phyloP scores from a whole-genome alignment of 2,888 invertebrate genomes.

The Philonicus albiceps region DNA sequence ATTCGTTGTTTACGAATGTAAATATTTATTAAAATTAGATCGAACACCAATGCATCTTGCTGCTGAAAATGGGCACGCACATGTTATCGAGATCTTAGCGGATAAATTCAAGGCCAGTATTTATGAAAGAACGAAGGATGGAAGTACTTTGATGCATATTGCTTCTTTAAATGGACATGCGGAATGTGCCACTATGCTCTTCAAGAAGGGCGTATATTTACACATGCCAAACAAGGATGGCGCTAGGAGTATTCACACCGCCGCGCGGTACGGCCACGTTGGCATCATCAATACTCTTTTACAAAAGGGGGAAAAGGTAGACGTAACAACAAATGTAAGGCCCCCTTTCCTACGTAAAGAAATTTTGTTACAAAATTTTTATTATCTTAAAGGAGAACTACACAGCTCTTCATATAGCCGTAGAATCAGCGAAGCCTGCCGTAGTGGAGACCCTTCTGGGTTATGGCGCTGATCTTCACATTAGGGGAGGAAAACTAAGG shows the following conservation, averaged over 20 bases:
- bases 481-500: constrained; percentile 84
- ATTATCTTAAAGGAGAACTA: constrained; percentile 81
- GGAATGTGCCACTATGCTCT: constrained; percentile 97
- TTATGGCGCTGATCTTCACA: constrained; percentile 96
- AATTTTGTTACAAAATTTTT: neutral
- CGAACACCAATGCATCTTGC: constrained; percentile 97
- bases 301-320: constrained; percentile 96
- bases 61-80: constrained; percentile 96
- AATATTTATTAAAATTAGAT: constrained; percentile 67
- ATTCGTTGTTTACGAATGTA: neutral
- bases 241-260: constrained; percentile 96
- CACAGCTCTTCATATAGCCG: constrained; percentile 97
- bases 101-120: constrained; percentile 98
- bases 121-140: constrained; percentile 95
- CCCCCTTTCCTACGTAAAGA: neutral
- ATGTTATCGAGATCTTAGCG: constrained; percentile 92
- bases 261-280: constrained; percentile 95
- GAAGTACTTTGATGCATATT: constrained; percentile 98
- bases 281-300: constrained; percentile 96
- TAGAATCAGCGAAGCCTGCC: constrained; percentile 90
- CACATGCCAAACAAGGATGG: constrained; percentile 99
- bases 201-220: constrained; percentile 97
- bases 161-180: constrained; percentile 97
- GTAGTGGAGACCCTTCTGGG: constrained; percentile 96
- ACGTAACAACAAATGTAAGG: constrained; percentile 89